Conservation (phyloP, 2,888 invertebrate species). For the Drosophila percnosoma region DNA sequence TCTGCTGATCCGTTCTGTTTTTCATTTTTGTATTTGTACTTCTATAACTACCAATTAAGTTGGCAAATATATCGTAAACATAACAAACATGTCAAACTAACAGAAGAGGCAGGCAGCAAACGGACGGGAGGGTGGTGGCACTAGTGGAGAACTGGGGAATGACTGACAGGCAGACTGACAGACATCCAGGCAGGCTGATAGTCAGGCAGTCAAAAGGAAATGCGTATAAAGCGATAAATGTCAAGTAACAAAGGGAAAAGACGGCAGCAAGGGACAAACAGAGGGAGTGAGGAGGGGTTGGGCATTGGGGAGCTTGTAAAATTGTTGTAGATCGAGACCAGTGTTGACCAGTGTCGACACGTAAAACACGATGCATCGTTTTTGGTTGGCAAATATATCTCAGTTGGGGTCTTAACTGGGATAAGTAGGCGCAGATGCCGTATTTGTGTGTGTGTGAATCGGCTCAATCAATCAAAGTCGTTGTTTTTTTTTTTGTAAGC, state of each 20-base stretch:
- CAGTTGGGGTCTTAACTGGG: conserved; percentile 16
- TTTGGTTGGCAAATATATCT: conserved; percentile 6
- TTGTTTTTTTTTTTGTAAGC: conserved; percentile 40
- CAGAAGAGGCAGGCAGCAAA: conserved; percentile 6
- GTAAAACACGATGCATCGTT: not conserved
- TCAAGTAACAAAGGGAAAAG: conserved; percentile 65
- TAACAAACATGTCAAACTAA: conserved; percentile 56
- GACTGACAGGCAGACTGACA: conserved; percentile 30
- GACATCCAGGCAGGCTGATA: conserved; percentile 5
- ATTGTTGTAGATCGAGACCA: conserved; percentile 14
- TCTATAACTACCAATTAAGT: conserved; percentile 77
- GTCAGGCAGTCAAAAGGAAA: conserved; percentile 36
- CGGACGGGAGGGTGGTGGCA: not conserved
- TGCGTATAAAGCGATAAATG: conserved; percentile 78
- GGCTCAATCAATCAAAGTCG: conserved; percentile 71
- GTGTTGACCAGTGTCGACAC: conserved; percentile 14
- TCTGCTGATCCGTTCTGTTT: not conserved
- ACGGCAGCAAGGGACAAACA: not conserved
- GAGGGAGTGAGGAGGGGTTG: not conserved
- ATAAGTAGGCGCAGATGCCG: conserved; percentile 1
- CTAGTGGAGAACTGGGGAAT: not conserved
- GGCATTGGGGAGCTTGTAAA: conserved; percentile 18
- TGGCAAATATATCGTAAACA: conserved; percentile 72
- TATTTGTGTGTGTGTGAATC: conserved; percentile 13
- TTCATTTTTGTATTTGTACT: conserved; percentile 36